A percentile compares a stretch with the other conserved stretches of the same genome.
phyloP scores from a whole-genome alignment of 2,888 invertebrate species.

The Philhelius pedissequus region DNA sequence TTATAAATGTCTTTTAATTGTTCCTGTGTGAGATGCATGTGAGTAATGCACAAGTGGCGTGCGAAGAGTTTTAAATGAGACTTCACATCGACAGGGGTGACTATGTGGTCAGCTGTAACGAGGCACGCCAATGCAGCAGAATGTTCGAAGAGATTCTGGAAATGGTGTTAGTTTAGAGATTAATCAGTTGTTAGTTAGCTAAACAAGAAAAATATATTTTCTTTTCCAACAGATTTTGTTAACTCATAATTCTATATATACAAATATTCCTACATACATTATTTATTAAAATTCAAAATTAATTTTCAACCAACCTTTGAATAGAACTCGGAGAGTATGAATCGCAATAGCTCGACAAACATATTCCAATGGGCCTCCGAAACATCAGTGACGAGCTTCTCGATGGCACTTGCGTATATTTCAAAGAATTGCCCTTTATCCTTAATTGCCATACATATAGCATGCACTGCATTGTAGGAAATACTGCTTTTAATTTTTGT shows the following conservation, averaged over 20 bases:
- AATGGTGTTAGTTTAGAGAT: not conserved
- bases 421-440: slow-evolving; percentile 22
- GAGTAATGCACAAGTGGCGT: slow-evolving; percentile 36
- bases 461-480: slow-evolving; percentile 45
- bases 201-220: no score
- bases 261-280: no score
- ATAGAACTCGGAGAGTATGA: slow-evolving; percentile 45
- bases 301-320: slow-evolving; percentile 32
- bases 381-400: slow-evolving; percentile 1
- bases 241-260: no score
- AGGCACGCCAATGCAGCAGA: not conserved
- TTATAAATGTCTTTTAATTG: slow-evolving; percentile 36
- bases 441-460: slow-evolving; percentile 53
- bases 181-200: no score
- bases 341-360: slow-evolving; percentile 50
- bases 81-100: slow-evolving; percentile 34
- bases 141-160: slow-evolving; percentile 24
- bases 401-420: slow-evolving; percentile 34
- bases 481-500: slow-evolving; percentile 16
- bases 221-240: no score
- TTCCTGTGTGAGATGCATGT: slow-evolving; percentile 3
- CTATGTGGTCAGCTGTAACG: slow-evolving; percentile 17
- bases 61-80: slow-evolving; percentile 54
- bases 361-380: slow-evolving; percentile 49
- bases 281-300: not conserved